Conservation (phyloP, 92 coral and sea anemone genomes). For the Palythoa grandiflora region DNA sequence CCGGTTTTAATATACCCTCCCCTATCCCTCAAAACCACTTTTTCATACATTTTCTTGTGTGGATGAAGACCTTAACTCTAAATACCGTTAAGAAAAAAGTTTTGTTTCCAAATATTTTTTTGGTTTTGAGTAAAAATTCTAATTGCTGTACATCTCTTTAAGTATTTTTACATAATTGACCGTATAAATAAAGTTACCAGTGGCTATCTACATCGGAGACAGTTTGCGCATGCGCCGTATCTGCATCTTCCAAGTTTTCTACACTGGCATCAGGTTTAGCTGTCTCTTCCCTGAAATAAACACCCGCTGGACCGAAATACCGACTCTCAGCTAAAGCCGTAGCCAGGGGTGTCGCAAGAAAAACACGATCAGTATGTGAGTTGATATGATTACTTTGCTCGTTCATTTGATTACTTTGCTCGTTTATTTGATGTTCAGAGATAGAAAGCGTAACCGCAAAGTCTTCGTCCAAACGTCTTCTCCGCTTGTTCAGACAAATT, state of each 20-base stretch:
- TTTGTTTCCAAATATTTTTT: too few relatives aligned
- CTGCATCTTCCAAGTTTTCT: not conserved
- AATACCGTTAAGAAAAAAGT: too few relatives aligned
- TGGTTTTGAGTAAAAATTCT: too few relatives aligned
- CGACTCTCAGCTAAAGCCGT: constrained; percentile 19
- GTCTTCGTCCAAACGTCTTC: constrained; percentile 16
- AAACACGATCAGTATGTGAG: constrained; percentile 16
- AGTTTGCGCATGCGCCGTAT: not conserved
- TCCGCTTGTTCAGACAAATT: constrained; percentile 25
- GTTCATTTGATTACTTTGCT: not conserved
- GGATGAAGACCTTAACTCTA: too few relatives aligned
- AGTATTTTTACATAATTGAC: not conserved
- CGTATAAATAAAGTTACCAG: not conserved
- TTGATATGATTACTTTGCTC: not conserved
- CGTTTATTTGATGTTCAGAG: constrained; percentile 15
- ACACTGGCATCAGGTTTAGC: not conserved
- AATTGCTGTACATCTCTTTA: not conserved
- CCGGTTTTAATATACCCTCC: too few relatives aligned
- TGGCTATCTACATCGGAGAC: not conserved
- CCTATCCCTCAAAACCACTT: too few relatives aligned
- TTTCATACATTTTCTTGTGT: too few relatives aligned
- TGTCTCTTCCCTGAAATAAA: constrained; percentile 16
- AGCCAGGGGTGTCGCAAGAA: constrained; percentile 28
- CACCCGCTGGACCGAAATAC: constrained; percentile 39
- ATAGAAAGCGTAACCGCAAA: not conserved